Evolutionary conservation across 2,888 invertebrate genomes (phyloP).

Genomic region (Cryptus viduatorius): DNA sequence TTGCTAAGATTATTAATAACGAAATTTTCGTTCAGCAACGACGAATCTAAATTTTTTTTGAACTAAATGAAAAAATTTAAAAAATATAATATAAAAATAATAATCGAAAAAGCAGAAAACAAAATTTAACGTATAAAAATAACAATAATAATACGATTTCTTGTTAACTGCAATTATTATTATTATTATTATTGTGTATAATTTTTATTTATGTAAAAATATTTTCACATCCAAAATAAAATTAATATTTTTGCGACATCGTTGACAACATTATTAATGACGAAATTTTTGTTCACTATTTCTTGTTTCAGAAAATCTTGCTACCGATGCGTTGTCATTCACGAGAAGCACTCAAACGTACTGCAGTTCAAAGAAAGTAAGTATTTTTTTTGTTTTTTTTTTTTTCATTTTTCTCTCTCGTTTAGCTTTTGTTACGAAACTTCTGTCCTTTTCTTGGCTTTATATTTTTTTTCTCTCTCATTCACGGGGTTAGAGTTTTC

Average conservation of each 20-base stretch:
- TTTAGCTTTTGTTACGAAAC: slow-evolving; percentile 9
- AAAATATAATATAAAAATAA: too few species aligned
- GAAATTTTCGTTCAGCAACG: slow-evolving; percentile 21
- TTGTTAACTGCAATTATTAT: too few species aligned
- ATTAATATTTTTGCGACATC: background rate
- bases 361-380: slow-evolving; percentile 99
- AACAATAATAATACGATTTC: too few species aligned
- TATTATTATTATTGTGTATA: too few species aligned
- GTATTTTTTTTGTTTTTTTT: slow-evolving; percentile 84
- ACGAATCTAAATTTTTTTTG: too few species aligned
- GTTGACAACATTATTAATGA: slow-evolving; percentile 22
- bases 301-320: slow-evolving; percentile 93
- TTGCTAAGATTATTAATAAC: slow-evolving; percentile 26
- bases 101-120: too few species aligned
- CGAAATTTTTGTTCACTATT: slow-evolving; percentile 51
- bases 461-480: background rate
- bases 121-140: too few species aligned
- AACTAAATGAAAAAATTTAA: too few species aligned
- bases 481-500: slow-evolving; percentile 22
- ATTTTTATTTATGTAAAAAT: too few species aligned
- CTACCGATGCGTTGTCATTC: slow-evolving; percentile 97
- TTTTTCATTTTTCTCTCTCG: background rate
- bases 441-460: background rate
- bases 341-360: slow-evolving; percentile 97
- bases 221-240: too few species aligned